Base-by-base conservation (phyloP, 2,113 vertebrate species). In the Cynopterus brachyotis region DNA sequence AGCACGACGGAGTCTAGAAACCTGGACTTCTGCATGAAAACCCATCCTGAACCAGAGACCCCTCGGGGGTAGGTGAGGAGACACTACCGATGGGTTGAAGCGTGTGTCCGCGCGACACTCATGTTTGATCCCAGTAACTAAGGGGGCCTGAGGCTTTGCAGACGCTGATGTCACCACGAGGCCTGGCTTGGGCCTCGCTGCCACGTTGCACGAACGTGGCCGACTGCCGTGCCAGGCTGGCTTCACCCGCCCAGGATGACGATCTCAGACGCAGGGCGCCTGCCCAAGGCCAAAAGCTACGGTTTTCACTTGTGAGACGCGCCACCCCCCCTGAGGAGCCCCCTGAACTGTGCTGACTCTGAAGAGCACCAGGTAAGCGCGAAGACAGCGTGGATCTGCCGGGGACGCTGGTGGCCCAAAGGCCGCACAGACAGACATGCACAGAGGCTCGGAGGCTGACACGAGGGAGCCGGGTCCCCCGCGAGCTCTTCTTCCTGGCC, bases 181-280 rank as follows among this genome's bases (percentile, higher is more conserved):
- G 30, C 17, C 13, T 5, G 69, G 30, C 90, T 79, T 32, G 45
- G 88, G 37, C 35, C 26, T 64, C n/a, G 3, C 1, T 4, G 19
- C 28, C 60, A 35, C 24, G 55, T 53, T 64, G n/a, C 19, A 15
- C 12, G 55, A 20, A 64, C 0, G 1, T 15, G 32, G 22, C 35
- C 26, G 26, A 47, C 32, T 0, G 35, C 7, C 16, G 6, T 2
- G 0, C 13, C 30, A 17, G 66, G 22, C 85, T 0, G 3, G 20
- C 75, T 40, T n/a, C 0, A 0, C 5, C 5, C 1, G 0, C 16
- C 53, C 2, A 4, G n/a, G 50, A 12, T 1, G 60, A 24, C 12
- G 0, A 10, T 12, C 42, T 37, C 6, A n/a, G 6, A 42, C 55
- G 32, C 69, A 22, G 67, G 55, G 79, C 0, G 0, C n/a, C 13